Evolutionary conservation across 1,140 invertebrate species (phyloP), one percentile per base, ranked within the genome.

Genomic region (Battus philenor): DNA sequence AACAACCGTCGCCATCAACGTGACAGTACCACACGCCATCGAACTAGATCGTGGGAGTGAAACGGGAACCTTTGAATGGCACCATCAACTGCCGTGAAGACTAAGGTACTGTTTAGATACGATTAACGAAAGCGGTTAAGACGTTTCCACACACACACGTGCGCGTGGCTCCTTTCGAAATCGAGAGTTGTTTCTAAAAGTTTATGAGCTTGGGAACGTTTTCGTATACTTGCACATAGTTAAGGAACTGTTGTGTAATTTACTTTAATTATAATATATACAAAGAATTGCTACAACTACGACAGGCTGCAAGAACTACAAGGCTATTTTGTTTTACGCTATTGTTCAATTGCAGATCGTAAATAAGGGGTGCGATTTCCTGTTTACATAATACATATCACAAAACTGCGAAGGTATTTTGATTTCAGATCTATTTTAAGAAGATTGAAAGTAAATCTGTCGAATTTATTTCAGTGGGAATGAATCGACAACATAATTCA

Each of bases 41-140:
- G 47, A 84, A 80, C 58, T 82, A 60, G 76, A 75, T 73, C 80
- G 80, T 84, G 78, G 80, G 80, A 84, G 75, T 69, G 75, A 83
- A 83, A 83, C 77, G 79, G 79, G 75, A 81, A 55, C 55, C 67
- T 67, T 68, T 70, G 68, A 72, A 77, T 70, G 62, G 64, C 55
- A 50, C 53, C 60, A 67, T 68, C 57, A 59, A 62, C 62, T 57
- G 59, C 60, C 56, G 66, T 76, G 73, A 68, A 77, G 78, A 78
- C 58, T 63, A 55, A 54, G 51, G 63, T 57, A 67, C 70, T 59
- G 69, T 63, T 71, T 58, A 65, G 60, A 45, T 56, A 83, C 75
- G 78, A 76, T 15, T 79, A 53, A 71, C 54, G 50, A 66, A 48
- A 56, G 48, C 47, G 50, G 56, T 78, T 78, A 75, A 63, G 49